Evolutionary conservation across 2,888 invertebrate species (phyloP).

Genomic region (Beris morrisii): DNA sequence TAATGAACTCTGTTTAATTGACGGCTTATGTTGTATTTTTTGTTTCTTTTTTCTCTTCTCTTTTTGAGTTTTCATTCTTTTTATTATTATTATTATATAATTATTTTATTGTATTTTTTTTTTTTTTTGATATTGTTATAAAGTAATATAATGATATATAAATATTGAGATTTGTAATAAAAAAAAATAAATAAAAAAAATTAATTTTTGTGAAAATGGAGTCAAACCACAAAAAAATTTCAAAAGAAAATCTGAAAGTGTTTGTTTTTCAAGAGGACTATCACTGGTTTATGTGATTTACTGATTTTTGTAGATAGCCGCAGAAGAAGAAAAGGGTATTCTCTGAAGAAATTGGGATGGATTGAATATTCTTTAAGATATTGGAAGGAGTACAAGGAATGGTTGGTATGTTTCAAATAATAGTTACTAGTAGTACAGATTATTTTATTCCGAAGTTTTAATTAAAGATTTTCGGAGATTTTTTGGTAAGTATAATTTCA

Average conservation of each 20-base stretch:
- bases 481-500: too few species aligned
- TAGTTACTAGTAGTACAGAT: too few species aligned
- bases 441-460: too few species aligned
- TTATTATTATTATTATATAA: slow-evolving; percentile 25
- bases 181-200: slow-evolving; percentile 32
- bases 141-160: slow-evolving; percentile 30
- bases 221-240: slow-evolving; percentile 31
- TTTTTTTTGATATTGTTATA: slow-evolving; percentile 31
- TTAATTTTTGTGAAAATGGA: slow-evolving; percentile 33
- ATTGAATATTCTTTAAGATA: too few species aligned
- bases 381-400: too few species aligned
- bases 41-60: not conserved
- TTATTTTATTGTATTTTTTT: slow-evolving; percentile 29
- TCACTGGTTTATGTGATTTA: too few species aligned
- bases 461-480: too few species aligned
- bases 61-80: slow-evolving; percentile 33
- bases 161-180: slow-evolving; percentile 31
- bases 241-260: slow-evolving; percentile 25
- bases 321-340: too few species aligned
- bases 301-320: too few species aligned
- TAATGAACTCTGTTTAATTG: not conserved
- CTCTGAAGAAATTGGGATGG: too few species aligned
- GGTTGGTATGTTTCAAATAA: too few species aligned
- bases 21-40: not conserved
- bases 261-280: slow-evolving; percentile 1